A percentile compares a stretch with the other conserved stretches of the same genome.
Conservation (phyloP, 2,797 vertebrate species). For the Poeciliopsis presidionis region DNA sequence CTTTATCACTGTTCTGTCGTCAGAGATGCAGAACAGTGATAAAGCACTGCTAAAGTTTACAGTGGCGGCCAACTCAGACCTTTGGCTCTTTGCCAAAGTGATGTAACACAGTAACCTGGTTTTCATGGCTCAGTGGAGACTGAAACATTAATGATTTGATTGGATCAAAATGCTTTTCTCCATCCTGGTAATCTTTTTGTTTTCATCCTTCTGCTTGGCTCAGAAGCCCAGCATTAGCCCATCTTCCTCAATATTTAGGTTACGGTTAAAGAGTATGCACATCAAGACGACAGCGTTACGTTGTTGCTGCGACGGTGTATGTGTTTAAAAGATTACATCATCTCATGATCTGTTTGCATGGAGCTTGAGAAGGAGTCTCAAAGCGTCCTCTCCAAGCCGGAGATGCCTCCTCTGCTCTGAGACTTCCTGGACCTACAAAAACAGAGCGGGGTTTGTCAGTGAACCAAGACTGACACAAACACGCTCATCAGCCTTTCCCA, state of each 20-base stretch:
- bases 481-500: constrained; percentile 26
- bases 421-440: constrained; percentile 51
- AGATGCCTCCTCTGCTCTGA: constrained; percentile 45
- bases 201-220: constrained; percentile 6
- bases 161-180: constrained; percentile 35
- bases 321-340: constrained; percentile 1
- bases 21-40: background rate
- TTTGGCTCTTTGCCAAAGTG: constrained; percentile 29
- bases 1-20: background rate
- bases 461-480: constrained; percentile 55
- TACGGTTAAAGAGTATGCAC: background rate
- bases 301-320: background rate
- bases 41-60: background rate
- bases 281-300: background rate
- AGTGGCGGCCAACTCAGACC: constrained; percentile 16
- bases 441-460: constrained; percentile 55
- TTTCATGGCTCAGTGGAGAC: constrained; percentile 27
- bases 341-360: constrained; percentile 31
- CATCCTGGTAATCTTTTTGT: constrained; percentile 42
- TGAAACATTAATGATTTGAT: constrained; percentile 36
- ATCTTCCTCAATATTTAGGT: background rate
- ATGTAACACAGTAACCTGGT: constrained; percentile 52
- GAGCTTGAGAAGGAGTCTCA: constrained; percentile 32
- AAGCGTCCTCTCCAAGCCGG: constrained; percentile 23
- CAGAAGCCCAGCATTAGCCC: background rate